These are phyloP conservation scores for Varecia variegata DNA, from an alignment of 2,797 vertebrate genomes.

Conservation along the genomic window DNA sequence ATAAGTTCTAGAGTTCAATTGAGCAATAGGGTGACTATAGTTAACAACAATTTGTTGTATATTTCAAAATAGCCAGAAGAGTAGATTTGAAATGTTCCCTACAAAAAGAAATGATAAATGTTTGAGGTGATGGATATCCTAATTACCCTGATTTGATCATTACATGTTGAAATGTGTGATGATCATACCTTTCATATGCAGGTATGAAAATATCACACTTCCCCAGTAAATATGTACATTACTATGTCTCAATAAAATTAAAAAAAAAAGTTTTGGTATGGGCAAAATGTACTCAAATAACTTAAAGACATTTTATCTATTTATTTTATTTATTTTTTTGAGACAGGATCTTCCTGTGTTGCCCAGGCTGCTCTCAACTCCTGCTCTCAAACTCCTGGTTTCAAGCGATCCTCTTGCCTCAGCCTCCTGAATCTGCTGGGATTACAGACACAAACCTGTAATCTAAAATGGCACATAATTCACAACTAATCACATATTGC, in stretches of 20 bases:
- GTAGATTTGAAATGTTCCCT: background rate
- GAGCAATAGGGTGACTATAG: background rate
- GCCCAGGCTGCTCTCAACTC: too few relatives aligned
- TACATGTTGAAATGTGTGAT: background rate
- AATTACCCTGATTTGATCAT: background rate
- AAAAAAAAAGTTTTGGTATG: background rate
- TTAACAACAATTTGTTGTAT: background rate
- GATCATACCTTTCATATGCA: background rate
- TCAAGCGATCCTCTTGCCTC: too few relatives aligned
- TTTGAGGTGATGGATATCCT: background rate
- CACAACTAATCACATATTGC: background rate
- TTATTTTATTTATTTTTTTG: too few relatives aligned
- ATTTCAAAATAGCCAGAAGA: background rate
- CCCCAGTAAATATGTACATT: background rate
- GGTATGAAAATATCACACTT: background rate
- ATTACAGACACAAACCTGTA: background rate
- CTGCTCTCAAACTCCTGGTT: too few relatives aligned
- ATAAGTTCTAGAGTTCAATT: background rate
- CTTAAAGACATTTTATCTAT: background rate
- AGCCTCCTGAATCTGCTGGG: too few relatives aligned
- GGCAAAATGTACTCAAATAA: conserved; percentile 38
- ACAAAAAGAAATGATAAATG: background rate
- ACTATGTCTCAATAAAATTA: background rate
- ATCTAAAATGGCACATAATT: conserved; percentile 11
- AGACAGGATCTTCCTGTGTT: background rate